phyloP scores from a whole-genome alignment of 2,113 vertebrate genomes.

The Pelmatolapia mariae region DNA sequence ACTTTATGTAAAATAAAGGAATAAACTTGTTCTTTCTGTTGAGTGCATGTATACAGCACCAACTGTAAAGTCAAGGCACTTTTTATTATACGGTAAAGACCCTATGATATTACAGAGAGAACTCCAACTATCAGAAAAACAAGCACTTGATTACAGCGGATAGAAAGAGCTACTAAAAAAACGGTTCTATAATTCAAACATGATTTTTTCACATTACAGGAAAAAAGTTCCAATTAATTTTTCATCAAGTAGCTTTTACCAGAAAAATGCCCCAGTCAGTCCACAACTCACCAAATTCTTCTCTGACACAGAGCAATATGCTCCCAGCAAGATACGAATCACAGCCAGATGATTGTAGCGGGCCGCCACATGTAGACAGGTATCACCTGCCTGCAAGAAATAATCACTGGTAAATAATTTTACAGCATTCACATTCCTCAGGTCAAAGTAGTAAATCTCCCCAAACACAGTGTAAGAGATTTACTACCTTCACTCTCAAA shows the following conservation, averaged over 20 bases:
- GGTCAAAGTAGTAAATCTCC: not conserved
- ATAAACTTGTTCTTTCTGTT: not conserved
- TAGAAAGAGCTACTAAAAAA: not conserved
- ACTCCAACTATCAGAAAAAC: not conserved
- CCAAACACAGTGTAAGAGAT: not conserved
- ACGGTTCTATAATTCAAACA: not conserved
- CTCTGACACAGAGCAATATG: slow-evolving; percentile 93
- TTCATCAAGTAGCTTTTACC: not conserved
- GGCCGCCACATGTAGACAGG: slow-evolving; percentile 89
- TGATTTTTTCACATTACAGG: not conserved
- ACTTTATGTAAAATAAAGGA: not conserved
- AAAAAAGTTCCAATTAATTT: not conserved
- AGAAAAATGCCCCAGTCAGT: not conserved
- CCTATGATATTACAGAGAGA: not conserved
- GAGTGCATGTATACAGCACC: not conserved
- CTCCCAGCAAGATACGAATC: slow-evolving; percentile 87
- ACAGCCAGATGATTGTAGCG: slow-evolving; percentile 93
- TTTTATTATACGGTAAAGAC: not conserved
- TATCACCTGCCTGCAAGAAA: slow-evolving; percentile 85
- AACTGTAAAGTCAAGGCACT: not conserved
- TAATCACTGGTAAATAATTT: not conserved
- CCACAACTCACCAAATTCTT: slow-evolving; percentile 86
- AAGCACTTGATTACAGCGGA: not conserved
- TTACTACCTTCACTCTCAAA: not conserved
- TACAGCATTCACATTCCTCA: not conserved